Percentiles rank a stretch among this genome's conserved stretches.
Evolutionary conservation across 2,113 vertebrate species (phyloP).

Genomic region (Xiphias gladius): DNA sequence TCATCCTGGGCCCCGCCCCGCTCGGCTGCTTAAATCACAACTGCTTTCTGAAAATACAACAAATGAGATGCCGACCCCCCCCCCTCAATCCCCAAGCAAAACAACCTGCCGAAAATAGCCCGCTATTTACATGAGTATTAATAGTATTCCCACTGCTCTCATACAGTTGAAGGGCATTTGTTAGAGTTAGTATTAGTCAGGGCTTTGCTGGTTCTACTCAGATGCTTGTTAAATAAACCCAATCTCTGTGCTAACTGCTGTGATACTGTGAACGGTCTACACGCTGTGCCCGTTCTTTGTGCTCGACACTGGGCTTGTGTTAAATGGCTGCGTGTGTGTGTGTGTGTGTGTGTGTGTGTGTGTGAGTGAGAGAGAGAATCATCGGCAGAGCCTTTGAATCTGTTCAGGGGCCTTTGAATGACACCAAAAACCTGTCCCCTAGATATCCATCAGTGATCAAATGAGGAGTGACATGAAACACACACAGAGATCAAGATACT

Average conservation of each 20-base stretch:
- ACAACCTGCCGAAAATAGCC: slow-evolving; percentile 49
- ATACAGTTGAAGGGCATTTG: slow-evolving; percentile 53
- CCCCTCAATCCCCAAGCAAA: background rate
- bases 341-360: slow-evolving; percentile 17
- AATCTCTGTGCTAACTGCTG: slow-evolving; percentile 48
- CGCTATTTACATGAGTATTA: slow-evolving; percentile 62
- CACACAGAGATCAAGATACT: too few relatives aligned
- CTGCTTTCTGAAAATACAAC: slow-evolving; percentile 30
- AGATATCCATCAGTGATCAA: too few relatives aligned
- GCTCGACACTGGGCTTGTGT: background rate
- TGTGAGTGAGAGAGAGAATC: slow-evolving; percentile 19
- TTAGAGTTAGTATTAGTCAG: slow-evolving; percentile 61
- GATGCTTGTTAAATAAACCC: slow-evolving; percentile 60
- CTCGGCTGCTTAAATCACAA: background rate
- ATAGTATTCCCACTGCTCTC: slow-evolving; percentile 51
- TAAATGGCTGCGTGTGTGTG: background rate
- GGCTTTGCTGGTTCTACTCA: slow-evolving; percentile 60
- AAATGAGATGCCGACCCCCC: slow-evolving; percentile 35
- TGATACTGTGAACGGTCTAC: slow-evolving; percentile 24
- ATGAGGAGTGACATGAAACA: too few relatives aligned
- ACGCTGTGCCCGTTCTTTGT: slow-evolving; percentile 19
- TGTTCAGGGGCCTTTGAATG: background rate
- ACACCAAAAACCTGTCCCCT: background rate
- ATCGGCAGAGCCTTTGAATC: slow-evolving; percentile 1
- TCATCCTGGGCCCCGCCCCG: slow-evolving; percentile 14